Evolutionary conservation across 2,888 invertebrate genomes (phyloP), one percentile per base, ranked within the genome.

Genomic region (Ochlodes sylvanus): DNA sequence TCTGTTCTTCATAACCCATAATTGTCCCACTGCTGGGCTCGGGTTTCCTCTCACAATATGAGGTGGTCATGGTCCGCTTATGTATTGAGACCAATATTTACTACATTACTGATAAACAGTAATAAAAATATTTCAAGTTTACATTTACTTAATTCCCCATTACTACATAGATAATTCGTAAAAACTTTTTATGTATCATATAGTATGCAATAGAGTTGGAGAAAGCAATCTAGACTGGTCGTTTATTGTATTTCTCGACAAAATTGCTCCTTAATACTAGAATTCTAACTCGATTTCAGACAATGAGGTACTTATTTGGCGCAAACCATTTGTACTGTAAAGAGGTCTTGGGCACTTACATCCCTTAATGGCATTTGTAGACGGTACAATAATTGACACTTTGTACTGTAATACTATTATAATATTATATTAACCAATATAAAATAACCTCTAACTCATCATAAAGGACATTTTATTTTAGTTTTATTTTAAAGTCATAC

Each of bases 251-350:
- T 50, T 50, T 19, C 17, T 50, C 50, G 17, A 19, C 50, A 19
- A 50, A 50, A 50, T 50, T 50, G 50, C 50, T 50, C 50, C 50
- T 50, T 50, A 50, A 50, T 50, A 50, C 50, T 50, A 50, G 19
- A 50, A 50, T 50, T 19, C 50, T 50, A 50, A 50, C 50, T 50
- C 50, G 50, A 50, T 50, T 50, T 50, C 50, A 50, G 50, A 19
- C 50, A 19, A 50, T 50, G 50, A 21, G 19, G 19, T 50, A 19
- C 50, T 50, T 50, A 50, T 50, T 50, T 50, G 50, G 50, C 50
- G 19, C 19, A 50, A 50, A 50, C 5, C 19, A 50, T 50, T 47
- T 50, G 50, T 10, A 19, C 19, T 50, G 12, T 50, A 50, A 50
- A 50, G 44, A 47, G 50, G 19, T 19, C 19, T 50, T 50, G 10